Evolutionary conservation across 2,888 invertebrate species (phyloP).

Genomic region (Atethmia centrago): DNA sequence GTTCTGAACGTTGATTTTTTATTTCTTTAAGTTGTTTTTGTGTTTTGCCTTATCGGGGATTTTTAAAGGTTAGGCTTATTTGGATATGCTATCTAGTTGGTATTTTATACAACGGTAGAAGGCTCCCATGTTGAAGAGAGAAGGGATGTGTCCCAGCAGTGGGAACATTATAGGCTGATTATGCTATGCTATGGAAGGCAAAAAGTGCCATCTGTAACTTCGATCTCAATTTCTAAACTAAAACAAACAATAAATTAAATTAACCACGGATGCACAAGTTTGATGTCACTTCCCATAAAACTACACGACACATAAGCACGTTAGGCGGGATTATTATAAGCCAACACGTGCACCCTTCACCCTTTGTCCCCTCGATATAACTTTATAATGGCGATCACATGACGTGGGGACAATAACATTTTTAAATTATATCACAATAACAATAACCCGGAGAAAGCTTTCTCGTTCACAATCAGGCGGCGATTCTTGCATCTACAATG

Average conservation of each 20-base stretch:
- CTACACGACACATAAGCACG: conserved; percentile 65
- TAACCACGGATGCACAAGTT: conserved; percentile 43
- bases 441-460: conserved; percentile 63
- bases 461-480: conserved; percentile 70
- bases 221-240: neutral
- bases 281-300: conserved; percentile 62
- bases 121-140: too few species aligned
- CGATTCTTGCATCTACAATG: conserved; percentile 79
- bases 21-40: conserved; percentile 31
- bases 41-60: conserved; percentile 30
- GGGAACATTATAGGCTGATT: too few species aligned
- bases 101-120: too few species aligned
- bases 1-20: conserved; percentile 54
- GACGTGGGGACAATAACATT: conserved; percentile 82
- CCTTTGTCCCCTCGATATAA: conserved; percentile 82
- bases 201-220: neutral
- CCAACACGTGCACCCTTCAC: conserved; percentile 85
- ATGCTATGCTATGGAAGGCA: too few species aligned
- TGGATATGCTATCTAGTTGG: neutral
- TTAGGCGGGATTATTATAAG: conserved; percentile 72
- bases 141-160: too few species aligned
- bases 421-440: conserved; percentile 85
- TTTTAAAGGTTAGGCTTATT: conserved; percentile 8
- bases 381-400: conserved; percentile 76
- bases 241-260: conserved; percentile 34